These are phyloP conservation scores for Eurystomus glaucurus DNA, from an alignment of 2,797 vertebrate genomes.

Conservation along the genomic window DNA sequence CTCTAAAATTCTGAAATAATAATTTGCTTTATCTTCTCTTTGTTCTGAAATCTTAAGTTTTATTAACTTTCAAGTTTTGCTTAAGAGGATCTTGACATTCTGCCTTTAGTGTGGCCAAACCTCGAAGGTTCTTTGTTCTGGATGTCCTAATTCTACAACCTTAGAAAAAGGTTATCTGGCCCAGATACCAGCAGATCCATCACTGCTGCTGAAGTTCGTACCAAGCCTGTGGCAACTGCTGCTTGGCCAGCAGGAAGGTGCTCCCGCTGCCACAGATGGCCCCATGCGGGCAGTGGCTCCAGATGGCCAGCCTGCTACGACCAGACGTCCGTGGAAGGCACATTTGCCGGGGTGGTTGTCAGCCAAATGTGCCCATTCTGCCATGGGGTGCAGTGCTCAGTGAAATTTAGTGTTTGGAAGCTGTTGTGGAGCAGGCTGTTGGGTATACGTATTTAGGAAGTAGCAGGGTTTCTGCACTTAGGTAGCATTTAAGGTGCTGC, in stretches of 20 bases:
- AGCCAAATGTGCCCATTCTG: neutral
- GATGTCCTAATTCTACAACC: neutral
- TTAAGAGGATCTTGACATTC: neutral
- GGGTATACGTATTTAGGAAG: accelerated
- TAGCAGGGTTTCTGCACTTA: neutral
- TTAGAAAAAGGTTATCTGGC: neutral
- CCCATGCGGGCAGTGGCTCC: neutral
- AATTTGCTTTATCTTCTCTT: neutral
- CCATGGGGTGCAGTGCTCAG: accelerated
- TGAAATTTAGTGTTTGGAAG: neutral
- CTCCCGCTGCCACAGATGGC: neutral
- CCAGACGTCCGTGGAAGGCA: accelerated
- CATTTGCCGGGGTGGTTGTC: neutral
- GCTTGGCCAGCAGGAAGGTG: neutral
- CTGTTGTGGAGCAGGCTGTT: accelerated
- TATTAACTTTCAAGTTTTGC: neutral
- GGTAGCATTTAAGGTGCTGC: accelerated
- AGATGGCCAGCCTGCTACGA: neutral
- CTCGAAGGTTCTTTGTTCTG: neutral
- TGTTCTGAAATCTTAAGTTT: neutral
- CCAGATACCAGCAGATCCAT: neutral
- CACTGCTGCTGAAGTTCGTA: neutral
- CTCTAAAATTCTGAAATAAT: neutral
- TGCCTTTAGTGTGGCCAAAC: neutral
- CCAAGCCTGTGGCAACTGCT: neutral